Evolutionary conservation across 2,797 vertebrate genomes (phyloP).

Genomic region (Clarias pachynema): DNA sequence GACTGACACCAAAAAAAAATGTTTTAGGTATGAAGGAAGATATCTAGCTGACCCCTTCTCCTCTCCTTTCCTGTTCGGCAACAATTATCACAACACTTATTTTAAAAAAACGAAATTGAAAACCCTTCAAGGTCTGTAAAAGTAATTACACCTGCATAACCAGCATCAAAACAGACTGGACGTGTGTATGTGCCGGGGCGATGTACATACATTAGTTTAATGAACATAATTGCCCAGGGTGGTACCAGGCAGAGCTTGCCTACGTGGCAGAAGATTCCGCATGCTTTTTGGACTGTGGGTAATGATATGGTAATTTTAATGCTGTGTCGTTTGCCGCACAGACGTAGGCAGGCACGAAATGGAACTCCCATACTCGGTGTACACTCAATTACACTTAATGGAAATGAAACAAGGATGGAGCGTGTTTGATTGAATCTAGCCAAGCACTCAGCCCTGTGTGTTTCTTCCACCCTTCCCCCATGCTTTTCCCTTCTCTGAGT

Average conservation of each 20-base stretch:
- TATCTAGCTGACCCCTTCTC: constrained; percentile 9
- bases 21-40: background rate
- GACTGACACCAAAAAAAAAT: constrained; percentile 23
- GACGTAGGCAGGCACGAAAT: constrained; percentile 50
- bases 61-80: background rate
- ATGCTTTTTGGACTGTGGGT: constrained; percentile 51
- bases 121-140: constrained; percentile 65
- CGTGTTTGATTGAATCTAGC: constrained; percentile 62
- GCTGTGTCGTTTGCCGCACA: constrained; percentile 39
- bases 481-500: constrained; percentile 11
- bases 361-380: constrained; percentile 59
- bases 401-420: constrained; percentile 61
- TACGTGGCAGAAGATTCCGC: constrained; percentile 38
- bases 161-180: constrained; percentile 53
- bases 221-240: constrained; percentile 65
- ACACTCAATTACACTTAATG: constrained; percentile 64
- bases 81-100: constrained; percentile 67
- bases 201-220: constrained; percentile 66
- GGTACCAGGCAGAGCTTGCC: constrained; percentile 54
- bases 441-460: constrained; percentile 32
- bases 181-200: constrained; percentile 52
- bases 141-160: constrained; percentile 68
- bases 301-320: constrained; percentile 59
- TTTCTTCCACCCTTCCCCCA: constrained; percentile 21
- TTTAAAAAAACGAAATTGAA: constrained; percentile 68